Evolutionary conservation across 2,113 vertebrate genomes (phyloP), one percentile per base, ranked within the genome.

Genomic region (Gadus macrocephalus): DNA sequence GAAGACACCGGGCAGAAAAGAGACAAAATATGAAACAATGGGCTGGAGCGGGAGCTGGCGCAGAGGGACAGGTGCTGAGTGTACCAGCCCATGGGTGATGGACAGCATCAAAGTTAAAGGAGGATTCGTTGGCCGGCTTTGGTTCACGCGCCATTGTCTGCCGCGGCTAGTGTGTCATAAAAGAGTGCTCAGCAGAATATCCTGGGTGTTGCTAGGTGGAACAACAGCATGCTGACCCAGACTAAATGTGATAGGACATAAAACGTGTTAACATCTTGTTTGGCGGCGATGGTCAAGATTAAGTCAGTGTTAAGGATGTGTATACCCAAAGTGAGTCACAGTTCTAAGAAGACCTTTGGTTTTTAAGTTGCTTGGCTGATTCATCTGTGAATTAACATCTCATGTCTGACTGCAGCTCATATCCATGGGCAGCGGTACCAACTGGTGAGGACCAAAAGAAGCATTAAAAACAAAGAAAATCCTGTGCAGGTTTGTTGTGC

Each of bases 1-100:
- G 42, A 68, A 62, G 31, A 56, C 67, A 71, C 20, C 22, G 16
- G 56, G 35, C 68, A 60, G 65, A 59, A 27, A 71, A 77, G 69
- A 62, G 59, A 53, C 68, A 67, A 60, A 78, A 74, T 68, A 74
- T 72, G 68, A 68, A 59, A 67, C 53, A 49, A 16, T 55, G 20
- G 15, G 9, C 31, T n/a, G 60, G 61, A 71, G 69, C 66, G 53
- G 22, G 70, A 25, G 58, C 22, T 59, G 65, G 38, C 58, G n/a
- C 64, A 62, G 58, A 35, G 59, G 58, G 71, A 75, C 72, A 75
- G 72, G 70, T 69, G 73, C 58, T 62, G 67, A 70, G 62, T 75
- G 66, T 56, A 62, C 66, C 11, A n/a, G 62, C 62, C 72, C 66
- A 74, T 68, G 74, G 56, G 28, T 70, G 77, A 79, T 72, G 72